Evolutionary conservation across 2,888 invertebrate species (phyloP), one percentile per base, ranked within the genome.

Genomic region (Drosophila mayaguana): DNA sequence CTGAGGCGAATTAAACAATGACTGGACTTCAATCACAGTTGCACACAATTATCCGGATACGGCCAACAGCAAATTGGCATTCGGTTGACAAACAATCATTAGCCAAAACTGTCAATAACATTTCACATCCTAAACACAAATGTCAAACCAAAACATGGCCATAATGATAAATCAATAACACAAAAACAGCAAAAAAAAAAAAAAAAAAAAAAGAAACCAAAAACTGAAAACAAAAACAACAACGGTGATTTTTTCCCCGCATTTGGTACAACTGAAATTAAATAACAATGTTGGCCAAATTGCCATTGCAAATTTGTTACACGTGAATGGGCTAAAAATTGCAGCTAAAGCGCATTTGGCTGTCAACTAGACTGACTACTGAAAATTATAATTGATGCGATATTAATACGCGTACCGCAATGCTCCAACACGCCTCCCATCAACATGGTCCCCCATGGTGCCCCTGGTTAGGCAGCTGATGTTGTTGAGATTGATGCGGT

Each of bases 341-440:
- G 88, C 89, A 88, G 69, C 80, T 72, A 73, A 74, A 85, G 72
- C 71, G 73, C 68, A 89, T 84, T 83, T 79, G 80, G 56, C 69
- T 88, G 88, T 79, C 86, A 75, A 67, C 72, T 64, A 55, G 63
- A 66, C 36, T 57, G 53, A 36, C 62, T 74, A 64, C 63, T 77
- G 85, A 68, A 89, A 85, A 89, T 85, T 88, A 89, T 85, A 85
- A 85, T 89, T 89, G 85, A 85, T 85, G 89, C 71, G 85, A 88
- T 88, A 88, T 84, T 85, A 89, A 89, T 88, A 84, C 85, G 80
- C 67, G 68, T 67, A 45, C 63, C 72, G 60, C 63, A 64, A 38
- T 42, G 40, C 43, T 18, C 53, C 60, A 45, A 50, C 45, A 12
- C 12, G 6, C 28, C 51, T 0, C 16, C 12, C 20, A 32, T 12